Base-by-base conservation (phyloP, 1,140 invertebrate species). In the Neotoxoptera formosana region DNA sequence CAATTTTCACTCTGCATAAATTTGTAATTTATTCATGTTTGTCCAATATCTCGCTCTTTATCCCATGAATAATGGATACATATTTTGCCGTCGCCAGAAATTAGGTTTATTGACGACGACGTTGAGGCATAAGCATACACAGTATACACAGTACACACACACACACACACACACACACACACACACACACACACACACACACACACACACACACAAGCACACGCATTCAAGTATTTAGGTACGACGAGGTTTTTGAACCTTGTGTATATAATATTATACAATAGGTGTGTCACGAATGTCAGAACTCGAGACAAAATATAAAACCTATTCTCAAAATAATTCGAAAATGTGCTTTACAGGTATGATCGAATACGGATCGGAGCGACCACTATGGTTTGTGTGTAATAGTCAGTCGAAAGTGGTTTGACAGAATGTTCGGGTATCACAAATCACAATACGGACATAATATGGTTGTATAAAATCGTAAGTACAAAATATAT, bases 1-100 rank as follows among this genome's bases (percentile, higher is more conserved):
- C 36, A 83, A 83, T 83, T 83, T 83, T 83, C 81, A 83, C 81
- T 83, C 81, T 83, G 36, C 81, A 83, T 83, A 83, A 83, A 83
- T 83, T 83, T 41, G 81, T 83, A 83, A 83, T 83, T 83, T 83
- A 83, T 83, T 83, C 81, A 41, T 83, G 81, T 83, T 83, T 83
- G 81, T 83, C 81, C 81, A 83, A 83, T 83, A 83, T 83, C 21
- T 83, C 41, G 41, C 34, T 83, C 81, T 41, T 83, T 83, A 83
- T 83, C 81, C 81, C 17, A 83, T 83, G 81, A 83, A 83, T 83
- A 83, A 83, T 83, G 81, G 36, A 83, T 83, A 41, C 23, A 41
- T 41, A 83, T 83, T 83, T 83, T 83, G 34, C 81, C 81, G 81
- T 41, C 21, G 34, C 2, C 81, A n/a, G 60, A 83, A 83, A 83